Conservation (phyloP, 2,797 vertebrate genomes). For the Atherinosoma microstoma region DNA sequence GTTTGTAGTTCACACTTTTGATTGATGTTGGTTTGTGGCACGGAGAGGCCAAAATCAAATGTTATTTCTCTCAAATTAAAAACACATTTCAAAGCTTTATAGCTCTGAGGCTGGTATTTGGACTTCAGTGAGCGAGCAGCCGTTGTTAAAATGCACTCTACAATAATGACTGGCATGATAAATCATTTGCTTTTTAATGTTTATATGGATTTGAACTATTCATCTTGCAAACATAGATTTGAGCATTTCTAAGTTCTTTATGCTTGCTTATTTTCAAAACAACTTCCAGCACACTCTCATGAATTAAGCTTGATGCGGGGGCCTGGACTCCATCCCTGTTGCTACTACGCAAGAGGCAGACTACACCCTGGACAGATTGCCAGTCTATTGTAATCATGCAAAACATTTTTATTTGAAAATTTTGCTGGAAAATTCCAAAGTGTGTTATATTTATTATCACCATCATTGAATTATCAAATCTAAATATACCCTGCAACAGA, state of each 20-base stretch:
- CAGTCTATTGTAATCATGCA: no score
- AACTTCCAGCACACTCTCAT: slow-evolving; percentile 1
- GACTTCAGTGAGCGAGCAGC: slow-evolving; percentile 2
- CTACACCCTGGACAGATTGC: no score
- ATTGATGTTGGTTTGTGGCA: slow-evolving; percentile 40
- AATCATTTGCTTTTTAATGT: slow-evolving; percentile 9
- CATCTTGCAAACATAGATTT: background rate
- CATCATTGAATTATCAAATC: no score
- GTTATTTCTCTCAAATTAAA: slow-evolving; percentile 57
- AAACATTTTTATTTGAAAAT: no score
- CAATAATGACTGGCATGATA: slow-evolving; percentile 3
- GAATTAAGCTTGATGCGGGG: no score
- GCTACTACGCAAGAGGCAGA: no score
- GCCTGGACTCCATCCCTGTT: no score
- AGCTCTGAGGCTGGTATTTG: background rate
- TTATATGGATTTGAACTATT: background rate
- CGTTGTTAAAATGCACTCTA: slow-evolving; percentile 6
- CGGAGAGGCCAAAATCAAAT: slow-evolving; percentile 46
- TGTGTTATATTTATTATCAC: no score
- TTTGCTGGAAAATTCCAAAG: no score
- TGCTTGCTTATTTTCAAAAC: background rate
- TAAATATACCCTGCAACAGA: slow-evolving; percentile 24
- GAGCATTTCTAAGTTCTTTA: background rate
- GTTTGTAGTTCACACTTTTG: slow-evolving; percentile 50
- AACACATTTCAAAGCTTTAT: slow-evolving; percentile 46